A percentile compares a stretch with the other conserved stretches of the same genome.
Evolutionary conservation across 2,888 invertebrate species (phyloP).

Genomic region (Dilophus febrilis): DNA sequence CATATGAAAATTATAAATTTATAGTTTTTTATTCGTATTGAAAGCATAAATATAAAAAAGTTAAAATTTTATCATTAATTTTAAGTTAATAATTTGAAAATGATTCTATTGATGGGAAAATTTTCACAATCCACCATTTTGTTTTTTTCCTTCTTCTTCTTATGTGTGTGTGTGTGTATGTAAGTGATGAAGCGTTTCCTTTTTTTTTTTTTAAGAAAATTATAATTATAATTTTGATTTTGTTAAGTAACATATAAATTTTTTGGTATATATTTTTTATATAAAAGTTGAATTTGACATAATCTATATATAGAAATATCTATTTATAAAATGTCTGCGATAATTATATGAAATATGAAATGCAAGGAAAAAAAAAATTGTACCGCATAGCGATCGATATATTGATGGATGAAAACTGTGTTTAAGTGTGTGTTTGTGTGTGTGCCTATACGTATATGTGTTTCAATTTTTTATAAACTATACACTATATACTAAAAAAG

Average conservation of each 20-base stretch:
- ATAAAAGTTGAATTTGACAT: neutral
- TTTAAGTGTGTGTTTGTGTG: neutral
- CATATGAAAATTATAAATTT: conserved; percentile 1
- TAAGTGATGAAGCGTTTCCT: neutral
- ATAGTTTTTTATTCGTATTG: conserved; percentile 1
- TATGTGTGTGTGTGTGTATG: neutral
- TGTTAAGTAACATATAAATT: too few species aligned
- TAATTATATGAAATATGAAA: too few species aligned
- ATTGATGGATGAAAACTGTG: neutral
- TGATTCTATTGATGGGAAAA: neutral
- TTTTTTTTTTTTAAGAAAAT: too few species aligned
- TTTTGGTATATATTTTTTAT: too few species aligned
- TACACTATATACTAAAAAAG: too few species aligned
- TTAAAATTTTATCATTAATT: too few species aligned
- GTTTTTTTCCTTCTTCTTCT: conserved; percentile 1
- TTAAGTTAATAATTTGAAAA: too few species aligned
- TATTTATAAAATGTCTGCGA: neutral
- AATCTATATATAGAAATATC: neutral
- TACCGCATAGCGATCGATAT: conserved; percentile 11
- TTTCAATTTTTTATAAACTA: too few species aligned
- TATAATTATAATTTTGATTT: too few species aligned
- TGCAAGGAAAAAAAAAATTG: neutral
- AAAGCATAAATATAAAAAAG: neutral
- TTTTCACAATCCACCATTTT: conserved; percentile 4
- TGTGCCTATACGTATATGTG: too few species aligned